Percentiles rank a stretch among this genome's conserved stretches.
Evolutionary conservation across 1,140 invertebrate species (phyloP).

Genomic region (Drosophila carrolli): DNA sequence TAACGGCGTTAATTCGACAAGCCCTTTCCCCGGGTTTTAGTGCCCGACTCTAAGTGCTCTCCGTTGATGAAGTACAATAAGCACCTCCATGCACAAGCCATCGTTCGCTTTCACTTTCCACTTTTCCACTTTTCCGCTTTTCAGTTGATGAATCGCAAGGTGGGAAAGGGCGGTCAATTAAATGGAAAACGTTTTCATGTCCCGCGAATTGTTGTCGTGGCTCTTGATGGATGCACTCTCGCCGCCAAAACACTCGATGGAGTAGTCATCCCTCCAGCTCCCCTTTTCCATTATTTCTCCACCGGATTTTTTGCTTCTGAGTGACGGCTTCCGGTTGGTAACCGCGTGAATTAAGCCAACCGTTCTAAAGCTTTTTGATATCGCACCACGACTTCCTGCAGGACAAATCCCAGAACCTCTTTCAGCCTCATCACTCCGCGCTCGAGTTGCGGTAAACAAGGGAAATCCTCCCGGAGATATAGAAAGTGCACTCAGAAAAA

Average conservation of each 20-base stretch:
- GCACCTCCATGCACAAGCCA: constrained; percentile 1
- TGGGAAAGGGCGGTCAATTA: constrained; percentile 48
- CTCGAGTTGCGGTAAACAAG: constrained; percentile 38
- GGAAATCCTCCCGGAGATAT: constrained; percentile 8
- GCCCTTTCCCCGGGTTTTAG: constrained; percentile 20
- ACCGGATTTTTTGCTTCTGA: constrained; percentile 1
- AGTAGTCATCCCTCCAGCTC: constrained; percentile 26
- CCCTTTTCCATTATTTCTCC: background rate
- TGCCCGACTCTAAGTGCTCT: constrained; percentile 40
- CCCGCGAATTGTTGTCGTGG: constrained; percentile 56
- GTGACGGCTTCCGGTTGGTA: constrained; percentile 25
- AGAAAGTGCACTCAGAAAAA: background rate
- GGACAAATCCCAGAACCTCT: constrained; percentile 31
- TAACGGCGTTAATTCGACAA: constrained; percentile 70
- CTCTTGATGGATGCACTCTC: constrained; percentile 67
- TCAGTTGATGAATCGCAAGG: constrained; percentile 59
- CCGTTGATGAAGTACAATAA: constrained; percentile 51
- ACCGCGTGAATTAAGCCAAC: constrained; percentile 11
- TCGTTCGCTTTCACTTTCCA: constrained; percentile 23
- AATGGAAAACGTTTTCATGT: constrained; percentile 73
- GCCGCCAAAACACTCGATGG: constrained; percentile 50
- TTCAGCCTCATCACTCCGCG: background rate
- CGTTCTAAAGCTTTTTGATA: constrained; percentile 46
- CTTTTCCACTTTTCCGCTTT: constrained; percentile 48
- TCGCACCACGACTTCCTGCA: constrained; percentile 39